A percentile compares a stretch with the other conserved stretches of the same genome.
Conservation (phyloP, 2,113 vertebrate species). For the Xiphophorus couchianus region DNA sequence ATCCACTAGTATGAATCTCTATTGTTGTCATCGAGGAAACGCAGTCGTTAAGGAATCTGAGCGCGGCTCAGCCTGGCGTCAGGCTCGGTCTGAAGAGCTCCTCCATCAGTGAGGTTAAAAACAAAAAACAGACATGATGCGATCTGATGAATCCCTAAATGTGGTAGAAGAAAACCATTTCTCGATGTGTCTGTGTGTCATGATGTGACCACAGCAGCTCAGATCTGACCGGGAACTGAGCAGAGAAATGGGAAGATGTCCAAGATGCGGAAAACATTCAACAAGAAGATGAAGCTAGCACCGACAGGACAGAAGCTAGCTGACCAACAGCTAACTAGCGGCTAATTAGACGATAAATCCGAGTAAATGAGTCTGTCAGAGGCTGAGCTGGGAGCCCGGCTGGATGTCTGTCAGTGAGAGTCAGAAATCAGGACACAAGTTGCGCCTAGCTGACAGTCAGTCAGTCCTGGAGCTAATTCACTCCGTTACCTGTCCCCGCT, state of each 20-base stretch:
- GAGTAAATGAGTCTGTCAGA: background rate
- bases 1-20: too few relatives aligned
- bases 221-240: background rate
- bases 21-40: too few relatives aligned
- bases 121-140: too few relatives aligned
- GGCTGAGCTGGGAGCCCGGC: background rate
- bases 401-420: background rate
- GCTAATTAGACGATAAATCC: background rate
- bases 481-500: conserved; percentile 75
- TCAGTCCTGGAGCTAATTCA: background rate
- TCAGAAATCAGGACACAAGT: background rate
- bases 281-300: background rate
- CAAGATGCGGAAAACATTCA: background rate
- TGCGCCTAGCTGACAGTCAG: background rate
- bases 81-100: too few relatives aligned
- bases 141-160: too few relatives aligned
- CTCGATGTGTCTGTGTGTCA: background rate
- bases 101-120: too few relatives aligned
- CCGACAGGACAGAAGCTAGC: background rate
- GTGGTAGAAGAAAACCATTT: too few relatives aligned
- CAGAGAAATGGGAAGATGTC: background rate
- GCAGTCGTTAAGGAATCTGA: too few relatives aligned
- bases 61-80: too few relatives aligned
- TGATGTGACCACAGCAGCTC: background rate
- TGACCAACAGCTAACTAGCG: background rate